These are phyloP conservation scores for Acyrthosiphon pisum DNA, from an alignment of 1,140 invertebrate genomes.

Conservation along the genomic window DNA sequence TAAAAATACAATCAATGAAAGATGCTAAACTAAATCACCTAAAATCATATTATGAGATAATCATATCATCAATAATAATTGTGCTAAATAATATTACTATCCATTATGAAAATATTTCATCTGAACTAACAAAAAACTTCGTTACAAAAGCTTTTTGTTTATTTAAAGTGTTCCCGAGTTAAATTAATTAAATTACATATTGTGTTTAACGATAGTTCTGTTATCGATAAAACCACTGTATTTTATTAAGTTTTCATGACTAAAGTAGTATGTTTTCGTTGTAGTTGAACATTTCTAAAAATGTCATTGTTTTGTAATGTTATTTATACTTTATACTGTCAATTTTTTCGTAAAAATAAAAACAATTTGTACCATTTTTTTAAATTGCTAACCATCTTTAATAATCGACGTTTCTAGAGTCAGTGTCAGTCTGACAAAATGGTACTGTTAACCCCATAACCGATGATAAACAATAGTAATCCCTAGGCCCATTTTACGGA, in stretches of 20 bases:
- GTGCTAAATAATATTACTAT: neutral
- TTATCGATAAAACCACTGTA: neutral
- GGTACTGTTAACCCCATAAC: neutral
- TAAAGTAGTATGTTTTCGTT: neutral
- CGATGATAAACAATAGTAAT: conserved; percentile 20
- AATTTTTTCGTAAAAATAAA: neutral
- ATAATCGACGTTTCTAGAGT: neutral
- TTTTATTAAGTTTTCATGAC: neutral
- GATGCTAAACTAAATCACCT: too few species aligned
- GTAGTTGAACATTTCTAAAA: neutral
- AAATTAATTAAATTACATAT: neutral
- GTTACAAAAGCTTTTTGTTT: neutral
- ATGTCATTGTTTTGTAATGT: too few species aligned
- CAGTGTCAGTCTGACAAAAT: conserved; percentile 14
- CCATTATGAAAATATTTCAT: neutral
- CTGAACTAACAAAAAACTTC: too few species aligned
- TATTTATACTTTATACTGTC: neutral
- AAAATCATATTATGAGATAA: neutral
- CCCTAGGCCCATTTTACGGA: neutral
- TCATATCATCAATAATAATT: too few species aligned
- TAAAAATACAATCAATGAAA: too few species aligned
- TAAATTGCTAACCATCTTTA: neutral
- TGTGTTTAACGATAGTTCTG: neutral
- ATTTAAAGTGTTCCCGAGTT: neutral
- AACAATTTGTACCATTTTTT: neutral